Conservation (phyloP, 2,797 vertebrate genomes). For the Notolepis coatsorum region DNA sequence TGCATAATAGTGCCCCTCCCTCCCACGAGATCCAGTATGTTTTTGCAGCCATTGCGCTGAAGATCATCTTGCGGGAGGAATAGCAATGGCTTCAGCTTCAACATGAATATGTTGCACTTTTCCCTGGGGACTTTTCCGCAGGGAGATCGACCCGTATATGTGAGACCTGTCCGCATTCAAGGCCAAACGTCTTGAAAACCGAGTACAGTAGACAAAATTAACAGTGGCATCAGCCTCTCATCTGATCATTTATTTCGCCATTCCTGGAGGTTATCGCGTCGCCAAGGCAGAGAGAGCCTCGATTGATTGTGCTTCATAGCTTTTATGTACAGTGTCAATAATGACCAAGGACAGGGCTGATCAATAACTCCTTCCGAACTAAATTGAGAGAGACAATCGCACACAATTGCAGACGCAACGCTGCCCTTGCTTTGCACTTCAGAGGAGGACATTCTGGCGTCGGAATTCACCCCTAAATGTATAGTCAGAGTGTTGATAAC, state of each 20-base stretch:
- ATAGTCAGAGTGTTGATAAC: too few species aligned
- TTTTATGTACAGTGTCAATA: background rate
- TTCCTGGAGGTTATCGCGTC: background rate
- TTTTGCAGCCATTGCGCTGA: slow-evolving; percentile 15
- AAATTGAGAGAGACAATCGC: background rate
- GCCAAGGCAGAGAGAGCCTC: background rate
- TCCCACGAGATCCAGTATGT: slow-evolving; percentile 25
- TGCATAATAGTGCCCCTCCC: slow-evolving; percentile 25
- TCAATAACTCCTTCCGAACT: background rate
- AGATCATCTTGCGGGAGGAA: background rate
- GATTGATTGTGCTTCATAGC: background rate
- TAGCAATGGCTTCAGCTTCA: background rate
- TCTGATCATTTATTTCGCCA: background rate
- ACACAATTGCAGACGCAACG: too few species aligned
- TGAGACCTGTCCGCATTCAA: background rate
- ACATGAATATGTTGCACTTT: background rate
- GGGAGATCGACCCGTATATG: background rate
- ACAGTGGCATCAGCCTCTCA: background rate
- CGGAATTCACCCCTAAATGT: too few species aligned
- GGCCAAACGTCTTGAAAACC: background rate
- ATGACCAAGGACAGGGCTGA: background rate
- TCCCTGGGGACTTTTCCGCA: background rate
- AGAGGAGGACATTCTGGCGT: too few species aligned
- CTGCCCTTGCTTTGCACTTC: too few species aligned
- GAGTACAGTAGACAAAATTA: background rate